Base-by-base conservation (phyloP, 2,888 invertebrate species). In the Aleiodes testaceus region DNA sequence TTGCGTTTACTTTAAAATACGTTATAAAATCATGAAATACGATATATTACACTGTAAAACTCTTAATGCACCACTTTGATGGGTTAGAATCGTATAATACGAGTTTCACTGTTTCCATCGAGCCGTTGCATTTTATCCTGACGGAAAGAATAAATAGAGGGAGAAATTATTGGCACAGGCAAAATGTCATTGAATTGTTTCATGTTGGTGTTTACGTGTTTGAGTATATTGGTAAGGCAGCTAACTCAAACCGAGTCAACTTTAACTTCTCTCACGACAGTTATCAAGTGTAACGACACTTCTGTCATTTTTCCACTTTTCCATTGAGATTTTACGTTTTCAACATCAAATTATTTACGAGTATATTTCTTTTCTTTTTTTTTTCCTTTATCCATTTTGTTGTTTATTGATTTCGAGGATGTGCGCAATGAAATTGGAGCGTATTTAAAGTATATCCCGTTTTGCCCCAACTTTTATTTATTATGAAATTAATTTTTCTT, bases 101-200 rank as follows among this genome's bases (percentile, higher is more conserved):
- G 59, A 59, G 59, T 59, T 59, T 59, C 5, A 5, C 30, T 9
- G 42, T 36, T 59, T 42, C 36, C 22, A 26, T 20, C 36, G 55
- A 16, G 36, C 16, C 14, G 30, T 36, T 14, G n/a, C 30, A 55
- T 55, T 55, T 55, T 42, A 59, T 30, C 26, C 59, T 42, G 59
- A 42, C 36, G 14, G 16, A 22, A 53, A 22, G 3, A 53, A 26
- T 53, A 53, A 26, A 53, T 53, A 22, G 53, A 53, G 26, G n/a
- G 26, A 53, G 26, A 53, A 22, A 53, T 53, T 55, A 67, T 67
- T 67, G 67, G 67, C 67, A 55, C 67, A 47, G 45, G 55, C 67
- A 53, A 53, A 36, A 67, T 67, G 45, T 47, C 45, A 55, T 16
- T 67, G 55, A 55, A 67, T 55, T 22, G 45, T 55, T 45, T 30